These are phyloP conservation scores for Leptinotarsa texana DNA, from an alignment of 1,140 invertebrate species.

Conservation along the genomic window DNA sequence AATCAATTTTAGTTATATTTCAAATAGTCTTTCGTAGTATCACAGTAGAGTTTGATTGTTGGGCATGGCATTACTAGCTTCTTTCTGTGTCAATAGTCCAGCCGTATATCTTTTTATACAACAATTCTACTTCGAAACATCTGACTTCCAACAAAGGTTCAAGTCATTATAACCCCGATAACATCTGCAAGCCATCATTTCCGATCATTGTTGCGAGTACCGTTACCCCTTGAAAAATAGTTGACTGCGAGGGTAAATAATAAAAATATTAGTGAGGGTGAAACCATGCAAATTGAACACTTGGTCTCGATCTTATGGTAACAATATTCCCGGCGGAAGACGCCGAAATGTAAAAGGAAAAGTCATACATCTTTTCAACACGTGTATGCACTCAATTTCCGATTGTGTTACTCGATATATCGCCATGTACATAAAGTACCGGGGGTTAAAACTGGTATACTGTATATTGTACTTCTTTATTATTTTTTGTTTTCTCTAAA, in stretches of 20 bases:
- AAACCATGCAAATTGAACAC: constrained; percentile 24
- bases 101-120: not conserved
- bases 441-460: no score
- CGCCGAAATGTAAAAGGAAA: not conserved
- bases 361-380: constrained; percentile 14
- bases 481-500: no score
- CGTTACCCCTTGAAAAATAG: not conserved
- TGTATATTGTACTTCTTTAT: no score
- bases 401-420: not conserved
- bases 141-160: not conserved
- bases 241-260: not conserved
- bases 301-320: constrained; percentile 20
- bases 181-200: constrained; percentile 14
- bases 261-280: constrained; percentile 17
- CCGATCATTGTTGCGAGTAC: constrained; percentile 5
- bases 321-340: not conserved
- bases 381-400: constrained; percentile 8
- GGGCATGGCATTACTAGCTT: no score
- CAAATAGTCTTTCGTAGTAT: no score
- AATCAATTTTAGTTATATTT: no score
- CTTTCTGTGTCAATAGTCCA: not conserved
- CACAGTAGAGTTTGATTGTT: no score
- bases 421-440: not conserved
- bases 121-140: not conserved
- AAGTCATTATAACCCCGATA: not conserved